phyloP scores from a whole-genome alignment of 1,140 invertebrate species.

The Sipha flava region DNA sequence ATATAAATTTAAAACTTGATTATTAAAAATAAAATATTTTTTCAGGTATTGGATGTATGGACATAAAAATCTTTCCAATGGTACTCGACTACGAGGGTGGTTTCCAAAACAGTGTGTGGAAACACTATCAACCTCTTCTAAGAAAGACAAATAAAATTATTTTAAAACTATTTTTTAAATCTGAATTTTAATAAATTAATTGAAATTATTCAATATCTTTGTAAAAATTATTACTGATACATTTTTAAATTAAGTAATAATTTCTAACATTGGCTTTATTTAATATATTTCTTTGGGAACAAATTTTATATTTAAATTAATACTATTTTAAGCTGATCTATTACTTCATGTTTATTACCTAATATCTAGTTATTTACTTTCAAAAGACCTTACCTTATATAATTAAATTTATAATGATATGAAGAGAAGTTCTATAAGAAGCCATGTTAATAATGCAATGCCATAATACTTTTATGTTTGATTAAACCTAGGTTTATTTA shows the following conservation, averaged over 20 bases:
- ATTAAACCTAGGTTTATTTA: too few species aligned
- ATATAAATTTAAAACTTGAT: constrained; percentile 17
- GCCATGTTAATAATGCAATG: too few species aligned
- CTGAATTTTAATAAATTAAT: background rate
- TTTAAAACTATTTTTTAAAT: background rate
- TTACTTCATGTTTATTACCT: too few species aligned
- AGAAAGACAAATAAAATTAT: background rate
- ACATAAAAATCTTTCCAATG: constrained; percentile 51
- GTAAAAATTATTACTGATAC: background rate
- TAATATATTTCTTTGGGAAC: background rate
- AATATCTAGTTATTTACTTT: too few species aligned
- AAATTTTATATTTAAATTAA: too few species aligned
- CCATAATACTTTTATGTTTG: too few species aligned
- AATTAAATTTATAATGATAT: too few species aligned
- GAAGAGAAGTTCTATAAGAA: too few species aligned
- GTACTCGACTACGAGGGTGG: constrained; percentile 58
- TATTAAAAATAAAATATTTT: constrained; percentile 32
- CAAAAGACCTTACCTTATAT: too few species aligned
- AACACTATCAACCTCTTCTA: constrained; percentile 43
- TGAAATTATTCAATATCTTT: background rate
- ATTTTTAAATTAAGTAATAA: background rate
- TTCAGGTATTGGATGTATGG: constrained; percentile 79
- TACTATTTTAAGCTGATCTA: too few species aligned
- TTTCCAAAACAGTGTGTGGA: constrained; percentile 68
- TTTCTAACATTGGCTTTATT: background rate